phyloP scores from a whole-genome alignment of 2,113 vertebrate species.

The Hyperopisus bebe region DNA sequence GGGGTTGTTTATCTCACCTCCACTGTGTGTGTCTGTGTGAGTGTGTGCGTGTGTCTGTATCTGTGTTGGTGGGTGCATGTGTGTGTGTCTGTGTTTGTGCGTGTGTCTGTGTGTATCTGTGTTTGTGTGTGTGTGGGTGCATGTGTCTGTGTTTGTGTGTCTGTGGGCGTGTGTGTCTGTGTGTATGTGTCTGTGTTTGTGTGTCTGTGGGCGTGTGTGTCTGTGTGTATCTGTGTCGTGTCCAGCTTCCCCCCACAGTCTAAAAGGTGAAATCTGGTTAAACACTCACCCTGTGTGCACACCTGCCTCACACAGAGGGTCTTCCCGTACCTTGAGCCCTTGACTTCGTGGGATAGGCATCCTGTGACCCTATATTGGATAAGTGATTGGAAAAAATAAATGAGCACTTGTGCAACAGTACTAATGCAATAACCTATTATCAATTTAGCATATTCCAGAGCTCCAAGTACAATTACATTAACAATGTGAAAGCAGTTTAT shows the following conservation, averaged over 20 bases:
- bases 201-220: no score
- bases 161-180: no score
- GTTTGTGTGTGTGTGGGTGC: no score
- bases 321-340: not conserved
- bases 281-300: not conserved
- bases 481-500: not conserved
- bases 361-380: not conserved
- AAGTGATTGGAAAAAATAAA: not conserved
- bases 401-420: not conserved
- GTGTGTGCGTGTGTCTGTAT: no score
- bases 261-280: not conserved
- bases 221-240: no score
- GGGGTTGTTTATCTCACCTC: not conserved
- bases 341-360: not conserved
- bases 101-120: no score
- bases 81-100: no score
- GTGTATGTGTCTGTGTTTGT: no score
- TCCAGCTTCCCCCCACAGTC: not conserved
- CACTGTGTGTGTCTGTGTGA: no score
- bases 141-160: no score
- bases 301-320: not conserved
- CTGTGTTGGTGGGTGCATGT: no score
- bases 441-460: not conserved
- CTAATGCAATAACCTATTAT: not conserved
- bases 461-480: not conserved